Evolutionary conservation across 2,797 vertebrate species (phyloP).

Genomic region (Sciurus vulgaris): DNA sequence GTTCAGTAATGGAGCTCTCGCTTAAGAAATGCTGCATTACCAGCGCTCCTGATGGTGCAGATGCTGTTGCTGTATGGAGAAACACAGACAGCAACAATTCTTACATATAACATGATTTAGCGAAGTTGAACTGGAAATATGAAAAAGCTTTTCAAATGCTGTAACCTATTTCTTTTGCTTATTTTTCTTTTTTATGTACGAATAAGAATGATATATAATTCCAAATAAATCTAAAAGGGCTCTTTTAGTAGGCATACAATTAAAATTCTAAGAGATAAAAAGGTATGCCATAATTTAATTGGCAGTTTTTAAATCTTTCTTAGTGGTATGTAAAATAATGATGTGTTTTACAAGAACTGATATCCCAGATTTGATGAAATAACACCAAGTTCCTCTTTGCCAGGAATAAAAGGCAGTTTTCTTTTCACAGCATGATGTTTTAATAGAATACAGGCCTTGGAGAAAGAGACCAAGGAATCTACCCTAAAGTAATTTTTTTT

Average conservation of each 20-base stretch:
- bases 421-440: not conserved
- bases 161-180: constrained; percentile 42
- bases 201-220: not conserved
- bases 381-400: not conserved
- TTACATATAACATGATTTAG: not conserved
- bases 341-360: constrained; percentile 52
- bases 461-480: constrained; percentile 38
- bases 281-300: constrained; percentile 36
- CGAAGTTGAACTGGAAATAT: not conserved
- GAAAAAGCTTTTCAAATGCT: constrained; percentile 45
- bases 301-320: constrained; percentile 47
- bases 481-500: constrained; percentile 14
- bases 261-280: constrained; percentile 62
- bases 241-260: constrained; percentile 5
- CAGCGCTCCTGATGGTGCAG: not conserved
- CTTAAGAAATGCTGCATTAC: not conserved
- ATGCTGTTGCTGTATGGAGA: not conserved
- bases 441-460: constrained; percentile 51
- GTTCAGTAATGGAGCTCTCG: not conserved
- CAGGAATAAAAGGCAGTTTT: not conserved
- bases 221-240: constrained; percentile 9
- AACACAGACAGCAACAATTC: not conserved
- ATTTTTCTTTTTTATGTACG: constrained; percentile 15
- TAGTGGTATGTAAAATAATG: constrained; percentile 54
- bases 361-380: constrained; percentile 64